These are phyloP conservation scores for Syngnathus scovelli DNA, from an alignment of 2,113 vertebrate genomes.

Conservation along the genomic window DNA sequence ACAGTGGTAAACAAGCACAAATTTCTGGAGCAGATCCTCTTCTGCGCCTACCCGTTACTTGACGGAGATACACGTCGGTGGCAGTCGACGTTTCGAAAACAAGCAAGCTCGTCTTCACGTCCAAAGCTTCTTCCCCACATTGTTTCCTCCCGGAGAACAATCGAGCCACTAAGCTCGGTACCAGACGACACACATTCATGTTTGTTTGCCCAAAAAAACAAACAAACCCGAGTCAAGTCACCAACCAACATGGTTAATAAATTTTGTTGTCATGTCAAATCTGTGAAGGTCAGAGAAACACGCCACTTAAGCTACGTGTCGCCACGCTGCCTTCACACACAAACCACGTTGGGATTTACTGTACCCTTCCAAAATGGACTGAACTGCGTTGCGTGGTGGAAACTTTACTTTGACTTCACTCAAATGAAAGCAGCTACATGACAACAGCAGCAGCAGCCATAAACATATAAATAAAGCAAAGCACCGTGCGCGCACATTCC, in stretches of 20 bases:
- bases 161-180: constrained; percentile 18
- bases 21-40: no score
- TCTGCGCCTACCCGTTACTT: no score
- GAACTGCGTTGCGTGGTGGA: neutral
- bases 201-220: constrained; percentile 1
- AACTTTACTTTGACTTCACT: neutral
- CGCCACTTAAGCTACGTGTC: neutral
- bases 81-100: no score
- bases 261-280: no score
- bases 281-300: neutral
- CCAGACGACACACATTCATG: constrained; percentile 23
- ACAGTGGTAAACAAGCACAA: no score
- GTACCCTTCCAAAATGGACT: neutral
- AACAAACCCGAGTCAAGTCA: constrained; percentile 3
- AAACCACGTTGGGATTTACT: neutral
- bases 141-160: constrained; percentile 37
- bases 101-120: constrained; percentile 14
- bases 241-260: no score
- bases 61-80: no score
- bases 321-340: neutral
- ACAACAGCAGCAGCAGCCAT: neutral
- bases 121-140: constrained; percentile 24
- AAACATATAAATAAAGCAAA: constrained; percentile 14
- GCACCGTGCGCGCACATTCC: constrained; percentile 34
- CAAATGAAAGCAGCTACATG: neutral